Base-by-base conservation (phyloP, 1,140 invertebrate species). In the Lordiphosa clarofinis region DNA sequence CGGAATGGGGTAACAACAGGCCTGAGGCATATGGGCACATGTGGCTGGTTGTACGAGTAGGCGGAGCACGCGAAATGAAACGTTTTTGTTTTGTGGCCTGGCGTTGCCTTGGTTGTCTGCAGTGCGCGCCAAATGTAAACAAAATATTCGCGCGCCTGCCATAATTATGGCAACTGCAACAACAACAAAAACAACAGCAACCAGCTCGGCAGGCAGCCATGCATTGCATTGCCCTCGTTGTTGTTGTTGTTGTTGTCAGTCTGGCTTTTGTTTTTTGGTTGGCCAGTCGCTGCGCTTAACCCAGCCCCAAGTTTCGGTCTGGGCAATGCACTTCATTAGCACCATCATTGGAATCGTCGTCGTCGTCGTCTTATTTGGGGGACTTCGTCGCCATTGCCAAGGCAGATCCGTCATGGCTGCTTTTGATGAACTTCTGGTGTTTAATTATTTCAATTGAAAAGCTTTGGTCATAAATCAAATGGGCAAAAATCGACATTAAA, bases 91-190 rank as follows among this genome's bases (percentile, higher is more conserved):
- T 24, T 55, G 10, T 4, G 12, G 21, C 28, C 19, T 11, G 53
- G 13, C 21, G 28, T 46, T 56, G 54, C 42, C 24, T 11, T 39
- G 36, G 48, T 55, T 67, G 75, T 76, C 76, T 82, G 78, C 73
- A 84, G 37, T 84, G 73, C 79, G 79, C 78, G 78, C 73, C 76
- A 73, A 78, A 86, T 84, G 79, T 84, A 84, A 84, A 84, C 78
- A 84, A 84, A 84, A 84, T 84, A 84, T 86, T 86, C 73, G 78
- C 78, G 78, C 78, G 78, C 78, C 78, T 84, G 78, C 73, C 78
- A 84, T 84, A 84, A 84, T 84, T 84, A 84, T 84, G 79, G 78
- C 79, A 78, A 73, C 78, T 49, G 31, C 53, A 53, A 12, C 53
- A 44, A 12, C 53, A 44, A n/a, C 59, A 68, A 19, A 38, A 66